A percentile compares a stretch with the other conserved stretches of the same genome.
phyloP scores from a whole-genome alignment of 2,797 vertebrate genomes.

The Squalus acanthias region DNA sequence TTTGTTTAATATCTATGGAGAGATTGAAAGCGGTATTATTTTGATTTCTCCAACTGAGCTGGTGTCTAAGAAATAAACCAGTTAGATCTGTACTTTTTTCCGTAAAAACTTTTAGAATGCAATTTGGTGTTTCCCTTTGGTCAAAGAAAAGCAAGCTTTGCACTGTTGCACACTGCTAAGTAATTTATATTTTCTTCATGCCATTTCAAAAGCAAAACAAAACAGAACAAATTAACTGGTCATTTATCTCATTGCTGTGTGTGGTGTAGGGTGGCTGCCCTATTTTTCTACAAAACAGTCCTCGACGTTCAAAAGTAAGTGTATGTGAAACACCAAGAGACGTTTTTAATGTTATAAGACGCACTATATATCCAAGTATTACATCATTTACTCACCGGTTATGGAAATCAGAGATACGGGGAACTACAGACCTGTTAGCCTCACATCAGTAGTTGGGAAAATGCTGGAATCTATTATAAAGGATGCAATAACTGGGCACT shows the following conservation, averaged over 20 bases:
- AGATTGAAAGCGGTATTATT: not conserved
- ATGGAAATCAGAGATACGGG: not conserved
- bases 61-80: not conserved
- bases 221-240: not conserved
- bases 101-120: not conserved
- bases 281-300: not conserved
- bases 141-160: not conserved
- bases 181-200: not conserved
- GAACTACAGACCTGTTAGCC: no score
- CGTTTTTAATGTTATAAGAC: not conserved
- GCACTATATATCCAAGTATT: not conserved
- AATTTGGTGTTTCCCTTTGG: not conserved
- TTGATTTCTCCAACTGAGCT: not conserved
- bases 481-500: no score
- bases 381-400: not conserved
- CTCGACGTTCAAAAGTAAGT: no score
- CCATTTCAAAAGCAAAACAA: not conserved
- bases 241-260: not conserved
- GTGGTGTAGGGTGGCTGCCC: not conserved
- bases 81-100: not conserved
- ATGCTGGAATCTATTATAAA: no score
- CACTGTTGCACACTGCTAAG: not conserved
- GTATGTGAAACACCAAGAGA: not conserved
- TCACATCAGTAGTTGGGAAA: no score
- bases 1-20: not conserved